Percentiles rank a stretch among this genome's conserved stretches.
Evolutionary conservation across 2,113 vertebrate genomes (phyloP).

Genomic region (Erpornis zantholeuca): DNA sequence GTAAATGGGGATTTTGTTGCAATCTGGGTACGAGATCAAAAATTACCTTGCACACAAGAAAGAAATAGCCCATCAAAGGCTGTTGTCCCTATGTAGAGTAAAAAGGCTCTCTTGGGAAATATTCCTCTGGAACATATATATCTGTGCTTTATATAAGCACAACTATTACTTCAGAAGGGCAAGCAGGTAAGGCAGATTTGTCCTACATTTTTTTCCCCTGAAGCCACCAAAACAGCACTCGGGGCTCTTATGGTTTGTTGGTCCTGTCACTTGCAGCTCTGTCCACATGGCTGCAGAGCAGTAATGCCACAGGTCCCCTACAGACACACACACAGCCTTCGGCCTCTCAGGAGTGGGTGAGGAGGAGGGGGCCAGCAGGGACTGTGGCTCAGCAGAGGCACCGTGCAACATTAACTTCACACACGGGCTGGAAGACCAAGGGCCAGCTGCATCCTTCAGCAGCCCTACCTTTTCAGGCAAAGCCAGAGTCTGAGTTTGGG

Average conservation of each 20-base stretch:
- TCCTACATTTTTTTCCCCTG: background rate
- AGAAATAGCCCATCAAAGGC: background rate
- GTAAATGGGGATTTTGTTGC: background rate
- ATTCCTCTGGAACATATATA: background rate
- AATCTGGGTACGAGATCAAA: background rate
- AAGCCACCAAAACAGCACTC: background rate
- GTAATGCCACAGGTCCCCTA: no score
- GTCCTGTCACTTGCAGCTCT: background rate
- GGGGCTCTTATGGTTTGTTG: background rate
- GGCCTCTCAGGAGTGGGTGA: background rate
- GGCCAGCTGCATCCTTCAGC: background rate
- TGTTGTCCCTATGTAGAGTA: background rate
- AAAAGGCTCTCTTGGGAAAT: background rate
- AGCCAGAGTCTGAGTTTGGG: background rate
- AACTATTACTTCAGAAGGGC: background rate
- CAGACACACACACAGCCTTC: background rate
- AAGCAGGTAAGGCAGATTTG: background rate
- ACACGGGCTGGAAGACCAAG: background rate
- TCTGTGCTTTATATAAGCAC: background rate
- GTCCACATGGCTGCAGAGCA: fast-evolving
- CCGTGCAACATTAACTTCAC: no score
- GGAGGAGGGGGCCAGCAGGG: background rate
- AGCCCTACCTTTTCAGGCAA: background rate
- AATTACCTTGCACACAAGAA: background rate
- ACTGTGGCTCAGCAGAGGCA: background rate